A percentile compares a stretch with the other conserved stretches of the same genome.
These are phyloP conservation scores for Myotis pilosus DNA, from an alignment of 2,797 vertebrate genomes.

Conservation along the genomic window DNA sequence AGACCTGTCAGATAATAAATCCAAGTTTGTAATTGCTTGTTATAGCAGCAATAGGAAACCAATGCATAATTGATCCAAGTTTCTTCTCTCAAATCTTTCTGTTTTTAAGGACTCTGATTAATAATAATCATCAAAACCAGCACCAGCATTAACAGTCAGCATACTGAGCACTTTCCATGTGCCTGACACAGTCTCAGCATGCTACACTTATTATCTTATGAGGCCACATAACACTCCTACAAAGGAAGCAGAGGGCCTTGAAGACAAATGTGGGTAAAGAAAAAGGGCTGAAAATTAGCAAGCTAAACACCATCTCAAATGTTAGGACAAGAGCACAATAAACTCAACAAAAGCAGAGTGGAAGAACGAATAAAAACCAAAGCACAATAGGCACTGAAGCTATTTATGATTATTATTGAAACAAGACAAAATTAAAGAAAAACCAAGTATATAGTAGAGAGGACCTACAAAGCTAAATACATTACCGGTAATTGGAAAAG, in stretches of 20 bases:
- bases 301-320: background rate
- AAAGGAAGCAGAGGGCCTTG: background rate
- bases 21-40: background rate
- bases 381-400: background rate
- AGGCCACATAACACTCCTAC: background rate
- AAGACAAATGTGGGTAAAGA: background rate
- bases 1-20: background rate
- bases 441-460: background rate
- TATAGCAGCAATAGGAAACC: background rate
- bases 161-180: background rate
- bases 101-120: background rate
- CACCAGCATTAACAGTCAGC: background rate
- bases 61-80: background rate
- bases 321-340: background rate
- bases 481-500: background rate
- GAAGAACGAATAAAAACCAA: background rate
- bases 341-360: background rate
- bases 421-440: background rate
- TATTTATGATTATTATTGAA: background rate
- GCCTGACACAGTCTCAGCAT: background rate
- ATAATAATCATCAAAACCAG: background rate
- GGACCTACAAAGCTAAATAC: background rate
- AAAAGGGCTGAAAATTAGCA: background rate
- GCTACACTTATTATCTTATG: background rate
- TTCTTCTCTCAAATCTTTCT: background rate